A percentile compares a stretch with the other conserved stretches of the same genome.
phyloP scores from a whole-genome alignment of 2,113 vertebrate species.

The Pteropus alecto region DNA sequence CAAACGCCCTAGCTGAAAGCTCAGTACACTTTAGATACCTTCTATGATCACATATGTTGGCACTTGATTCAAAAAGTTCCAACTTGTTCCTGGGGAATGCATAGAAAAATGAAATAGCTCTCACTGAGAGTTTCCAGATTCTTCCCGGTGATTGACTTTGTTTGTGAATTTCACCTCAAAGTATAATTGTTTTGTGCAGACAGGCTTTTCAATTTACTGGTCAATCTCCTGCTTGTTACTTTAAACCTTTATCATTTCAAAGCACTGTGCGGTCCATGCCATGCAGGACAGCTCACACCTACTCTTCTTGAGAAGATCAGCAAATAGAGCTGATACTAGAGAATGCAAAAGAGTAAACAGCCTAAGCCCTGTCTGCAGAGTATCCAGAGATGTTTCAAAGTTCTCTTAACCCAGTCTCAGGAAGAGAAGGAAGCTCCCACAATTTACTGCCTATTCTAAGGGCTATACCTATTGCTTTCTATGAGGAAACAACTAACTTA shows the following conservation, averaged over 20 bases:
- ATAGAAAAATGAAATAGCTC: neutral
- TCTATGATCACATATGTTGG: neutral
- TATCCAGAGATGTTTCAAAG: slow-evolving; percentile 31
- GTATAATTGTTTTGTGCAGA: neutral
- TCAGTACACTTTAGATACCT: neutral
- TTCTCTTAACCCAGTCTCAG: slow-evolving; percentile 53
- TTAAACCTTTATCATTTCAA: neutral
- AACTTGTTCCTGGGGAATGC: neutral
- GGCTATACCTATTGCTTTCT: neutral
- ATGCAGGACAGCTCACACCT: neutral
- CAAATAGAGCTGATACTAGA: slow-evolving; percentile 38
- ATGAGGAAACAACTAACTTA: neutral
- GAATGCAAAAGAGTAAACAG: slow-evolving; percentile 43
- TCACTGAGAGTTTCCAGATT: neutral
- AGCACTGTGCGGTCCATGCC: neutral
- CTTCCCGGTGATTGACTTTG: neutral
- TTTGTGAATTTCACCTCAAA: slow-evolving; percentile 22
- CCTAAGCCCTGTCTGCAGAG: slow-evolving; percentile 11
- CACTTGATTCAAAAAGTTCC: neutral
- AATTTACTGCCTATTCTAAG: neutral
- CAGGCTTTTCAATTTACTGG: neutral
- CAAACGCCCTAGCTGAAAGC: neutral
- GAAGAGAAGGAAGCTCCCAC: slow-evolving; percentile 61
- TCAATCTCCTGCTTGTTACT: neutral
- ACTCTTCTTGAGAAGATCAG: slow-evolving; percentile 41